Evolutionary conservation across 1,140 invertebrate genomes (phyloP).

Genomic region (Formica selysi): DNA sequence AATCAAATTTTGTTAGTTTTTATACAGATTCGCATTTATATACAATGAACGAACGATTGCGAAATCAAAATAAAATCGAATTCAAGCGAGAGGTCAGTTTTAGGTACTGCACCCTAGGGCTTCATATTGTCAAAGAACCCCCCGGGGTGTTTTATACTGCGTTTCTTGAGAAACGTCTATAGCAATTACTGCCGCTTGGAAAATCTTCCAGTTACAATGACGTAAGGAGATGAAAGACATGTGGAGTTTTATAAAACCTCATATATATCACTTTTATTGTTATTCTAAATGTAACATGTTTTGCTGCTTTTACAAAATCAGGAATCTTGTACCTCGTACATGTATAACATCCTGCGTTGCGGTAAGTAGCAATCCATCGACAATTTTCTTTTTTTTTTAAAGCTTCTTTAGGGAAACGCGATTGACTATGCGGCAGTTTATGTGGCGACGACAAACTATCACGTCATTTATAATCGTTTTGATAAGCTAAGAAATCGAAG

Average conservation of each 20-base stretch:
- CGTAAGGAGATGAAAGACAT: slow-evolving; percentile 44
- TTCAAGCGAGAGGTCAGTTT: slow-evolving; percentile 50
- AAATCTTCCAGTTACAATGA: slow-evolving; percentile 45
- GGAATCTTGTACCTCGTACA: slow-evolving; percentile 71
- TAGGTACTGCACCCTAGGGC: slow-evolving; percentile 20
- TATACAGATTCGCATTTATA: not conserved
- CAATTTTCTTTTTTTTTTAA: slow-evolving; percentile 18
- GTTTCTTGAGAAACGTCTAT: slow-evolving; percentile 12
- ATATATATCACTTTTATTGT: slow-evolving; percentile 76
- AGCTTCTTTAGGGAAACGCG: slow-evolving; percentile 19
- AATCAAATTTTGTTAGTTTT: not conserved
- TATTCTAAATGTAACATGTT: slow-evolving; percentile 76
- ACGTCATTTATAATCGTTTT: not conserved
- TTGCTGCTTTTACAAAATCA: slow-evolving; percentile 78
- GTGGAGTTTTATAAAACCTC: slow-evolving; percentile 74
- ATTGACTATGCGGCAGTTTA: slow-evolving; percentile 44
- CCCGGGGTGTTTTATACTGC: slow-evolving; percentile 17
- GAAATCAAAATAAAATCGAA: slow-evolving; percentile 37
- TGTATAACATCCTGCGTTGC: slow-evolving; percentile 65
- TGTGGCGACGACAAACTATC: slow-evolving; percentile 15
- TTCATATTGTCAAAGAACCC: slow-evolving; percentile 23
- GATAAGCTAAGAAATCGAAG: not conserved
- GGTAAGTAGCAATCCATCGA: slow-evolving; percentile 60
- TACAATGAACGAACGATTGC: slow-evolving; percentile 6
- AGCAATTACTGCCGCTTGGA: slow-evolving; percentile 32